phyloP scores from a whole-genome alignment of 2,888 invertebrate species.

The Leptopilina myrica region DNA sequence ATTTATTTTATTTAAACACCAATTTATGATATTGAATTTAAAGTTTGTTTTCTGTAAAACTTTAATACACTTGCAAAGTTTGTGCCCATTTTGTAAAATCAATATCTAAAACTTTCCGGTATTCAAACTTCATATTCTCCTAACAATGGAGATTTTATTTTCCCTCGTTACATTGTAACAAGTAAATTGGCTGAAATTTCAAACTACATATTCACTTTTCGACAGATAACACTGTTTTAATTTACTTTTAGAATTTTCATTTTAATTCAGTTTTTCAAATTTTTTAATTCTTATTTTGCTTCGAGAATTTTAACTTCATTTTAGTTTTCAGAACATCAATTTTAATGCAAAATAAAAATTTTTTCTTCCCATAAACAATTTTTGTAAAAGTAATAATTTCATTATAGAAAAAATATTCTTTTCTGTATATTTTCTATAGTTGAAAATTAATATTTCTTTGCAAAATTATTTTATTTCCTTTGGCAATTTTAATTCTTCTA shows the following conservation, averaged over 20 bases:
- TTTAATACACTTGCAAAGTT: neutral
- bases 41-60: neutral
- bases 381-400: no score
- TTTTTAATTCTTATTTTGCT: no score
- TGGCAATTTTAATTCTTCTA: neutral
- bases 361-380: neutral
- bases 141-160: neutral
- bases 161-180: neutral
- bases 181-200: neutral
- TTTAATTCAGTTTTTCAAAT: no score
- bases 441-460: neutral
- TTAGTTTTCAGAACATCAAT: no score
- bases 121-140: neutral
- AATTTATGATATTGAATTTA: neutral
- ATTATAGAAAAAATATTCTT: no score
- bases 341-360: no score
- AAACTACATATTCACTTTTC: neutral
- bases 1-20: neutral
- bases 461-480: constrained; percentile 10
- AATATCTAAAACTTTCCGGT: neutral
- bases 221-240: no score
- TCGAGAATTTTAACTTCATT: no score
- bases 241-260: no score
- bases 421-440: no score
- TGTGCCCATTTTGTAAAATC: neutral